A percentile compares a stretch with the other conserved stretches of the same genome.
These are phyloP conservation scores for Drosophila erecta DNA, from an alignment of 1,140 invertebrate species.

Conservation along the genomic window DNA sequence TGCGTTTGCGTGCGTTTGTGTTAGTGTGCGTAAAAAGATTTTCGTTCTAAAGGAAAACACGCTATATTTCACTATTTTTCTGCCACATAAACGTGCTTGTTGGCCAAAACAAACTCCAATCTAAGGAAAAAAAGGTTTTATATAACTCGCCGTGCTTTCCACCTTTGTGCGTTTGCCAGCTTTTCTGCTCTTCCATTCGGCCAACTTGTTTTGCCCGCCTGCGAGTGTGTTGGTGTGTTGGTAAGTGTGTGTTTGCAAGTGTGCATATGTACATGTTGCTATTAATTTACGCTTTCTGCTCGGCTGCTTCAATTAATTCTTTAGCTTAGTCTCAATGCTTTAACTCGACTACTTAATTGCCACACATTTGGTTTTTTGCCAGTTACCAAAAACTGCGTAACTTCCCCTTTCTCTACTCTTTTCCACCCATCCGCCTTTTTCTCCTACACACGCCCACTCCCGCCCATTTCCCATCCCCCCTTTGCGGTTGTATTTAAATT, in stretches of 20 bases:
- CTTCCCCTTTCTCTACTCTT: neutral
- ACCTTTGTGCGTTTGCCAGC: slow-evolving; percentile 34
- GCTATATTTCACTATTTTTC: slow-evolving; percentile 1
- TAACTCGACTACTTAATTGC: slow-evolving; percentile 58
- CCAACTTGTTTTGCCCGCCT: slow-evolving; percentile 58
- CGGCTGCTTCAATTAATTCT: slow-evolving; percentile 80
- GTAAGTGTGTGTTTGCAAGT: slow-evolving; percentile 3
- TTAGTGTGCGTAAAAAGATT: slow-evolving; percentile 27
- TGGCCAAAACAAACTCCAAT: slow-evolving; percentile 16
- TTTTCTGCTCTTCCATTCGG: slow-evolving; percentile 26
- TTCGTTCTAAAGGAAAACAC: slow-evolving; percentile 9
- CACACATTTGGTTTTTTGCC: slow-evolving; percentile 50
- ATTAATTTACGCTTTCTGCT: slow-evolving; percentile 79
- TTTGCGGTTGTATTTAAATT: slow-evolving; percentile 56
- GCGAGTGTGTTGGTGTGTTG: neutral
- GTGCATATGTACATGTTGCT: slow-evolving; percentile 37
- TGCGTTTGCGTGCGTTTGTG: slow-evolving; percentile 45
- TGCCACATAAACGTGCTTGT: slow-evolving; percentile 11
- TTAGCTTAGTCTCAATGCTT: slow-evolving; percentile 59
- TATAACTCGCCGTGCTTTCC: slow-evolving; percentile 46
- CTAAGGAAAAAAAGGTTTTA: slow-evolving; percentile 27
- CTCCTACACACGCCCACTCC: neutral
- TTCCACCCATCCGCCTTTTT: neutral
- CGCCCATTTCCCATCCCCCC: neutral
- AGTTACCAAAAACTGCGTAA: slow-evolving; percentile 2